Percentiles rank a stretch among this genome's conserved stretches.
These are phyloP conservation scores for Sinosuthora webbiana DNA, from an alignment of 2,113 vertebrate species.

Conservation along the genomic window DNA sequence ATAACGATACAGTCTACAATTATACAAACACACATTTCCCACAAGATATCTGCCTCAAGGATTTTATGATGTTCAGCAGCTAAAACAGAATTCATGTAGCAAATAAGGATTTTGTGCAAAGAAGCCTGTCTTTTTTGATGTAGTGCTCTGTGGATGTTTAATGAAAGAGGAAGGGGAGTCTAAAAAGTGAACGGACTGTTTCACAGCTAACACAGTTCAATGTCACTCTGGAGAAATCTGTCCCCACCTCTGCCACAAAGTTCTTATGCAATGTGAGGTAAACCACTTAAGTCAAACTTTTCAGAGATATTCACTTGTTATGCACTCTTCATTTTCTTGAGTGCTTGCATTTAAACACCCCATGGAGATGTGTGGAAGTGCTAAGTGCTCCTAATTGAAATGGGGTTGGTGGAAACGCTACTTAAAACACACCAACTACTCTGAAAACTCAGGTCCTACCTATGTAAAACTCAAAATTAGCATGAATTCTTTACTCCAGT, in stretches of 20 bases:
- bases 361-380: neutral
- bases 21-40: slow-evolving; percentile 32
- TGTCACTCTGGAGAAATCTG: slow-evolving; percentile 7
- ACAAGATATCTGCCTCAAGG: slow-evolving; percentile 25
- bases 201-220: neutral
- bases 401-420: neutral
- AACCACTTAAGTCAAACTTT: neutral
- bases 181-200: neutral
- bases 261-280: neutral
- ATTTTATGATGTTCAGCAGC: slow-evolving; percentile 40
- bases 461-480: neutral
- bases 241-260: neutral
- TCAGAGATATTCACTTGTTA: neutral
- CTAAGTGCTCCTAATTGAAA: neutral
- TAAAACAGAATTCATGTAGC: slow-evolving; percentile 37
- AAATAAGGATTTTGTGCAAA: slow-evolving; percentile 28
- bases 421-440: neutral
- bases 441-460: neutral
- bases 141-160: neutral
- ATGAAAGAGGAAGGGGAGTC: neutral
- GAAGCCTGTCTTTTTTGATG: slow-evolving; percentile 8
- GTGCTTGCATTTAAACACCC: neutral
- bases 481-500: neutral
- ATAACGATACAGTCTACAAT: neutral
- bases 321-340: neutral